Base-by-base conservation (phyloP, 2,113 vertebrate species). In the Pluvialis apricaria region DNA sequence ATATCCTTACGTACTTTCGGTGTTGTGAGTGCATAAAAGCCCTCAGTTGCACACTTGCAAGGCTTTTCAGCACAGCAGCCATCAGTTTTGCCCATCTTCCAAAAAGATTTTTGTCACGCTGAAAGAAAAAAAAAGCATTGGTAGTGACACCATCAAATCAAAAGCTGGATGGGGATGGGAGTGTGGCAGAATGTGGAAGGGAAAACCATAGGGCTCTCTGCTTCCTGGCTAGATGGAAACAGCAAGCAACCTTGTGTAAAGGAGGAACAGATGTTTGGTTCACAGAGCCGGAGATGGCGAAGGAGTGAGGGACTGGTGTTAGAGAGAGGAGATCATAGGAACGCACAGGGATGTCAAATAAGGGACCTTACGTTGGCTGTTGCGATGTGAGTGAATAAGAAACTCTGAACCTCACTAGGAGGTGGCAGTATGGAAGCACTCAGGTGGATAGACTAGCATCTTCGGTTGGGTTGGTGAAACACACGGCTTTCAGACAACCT, bases 361-460 rank as follows among this genome's bases (percentile, higher is more conserved):
- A 40, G 8, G 9, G n/a, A 5, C 15, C 15, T 73, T 44, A 21
- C 45, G 5, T 18, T 84, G 40, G 25, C 29, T 72, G 5, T 45
- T 14, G 3, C 55, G 47, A 24, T 1, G 32, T 49, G 49, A 42
- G 26, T 47, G 22, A 69, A 38, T 21, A 70, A 84, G 54, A 62
- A 73, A 12, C n/a, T 68, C 58, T 49, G 51, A 19, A 25, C 25
- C 16, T 57, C 3, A 0, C 34, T 51, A 47, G 47, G 32, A 66
- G 14, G 7, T 32, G 12, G 17, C 31, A n/a, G 4, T 45, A 14
- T 64, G 22, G 34, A 32, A 42, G 62, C 13, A 21, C 36, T 82
- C 0, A 0, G 16, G 9, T 75, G 49, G 5, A 24, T 32, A n/a
- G 22, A 22, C 17, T 34, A 20, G 44, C 5, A 0, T 68, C 20